A percentile compares a stretch with the other conserved stretches of the same genome.
These are phyloP conservation scores for Drosophila neonasuta DNA, from an alignment of 2,888 invertebrate species.

Conservation along the genomic window DNA sequence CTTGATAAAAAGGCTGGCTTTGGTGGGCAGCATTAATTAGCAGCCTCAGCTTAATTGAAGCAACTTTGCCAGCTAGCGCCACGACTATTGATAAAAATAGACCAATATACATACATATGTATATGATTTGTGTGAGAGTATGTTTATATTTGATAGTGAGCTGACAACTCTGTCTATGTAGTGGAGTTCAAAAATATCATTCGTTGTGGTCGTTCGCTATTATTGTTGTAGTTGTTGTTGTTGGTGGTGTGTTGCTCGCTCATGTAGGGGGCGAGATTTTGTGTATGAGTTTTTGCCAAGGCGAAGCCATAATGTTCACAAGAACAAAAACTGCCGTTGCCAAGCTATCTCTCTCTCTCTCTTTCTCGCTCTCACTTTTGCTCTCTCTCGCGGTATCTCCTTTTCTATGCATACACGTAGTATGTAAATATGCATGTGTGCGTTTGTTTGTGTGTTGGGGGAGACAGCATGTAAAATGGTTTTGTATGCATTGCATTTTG, in stretches of 20 bases:
- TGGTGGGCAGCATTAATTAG: slow-evolving; percentile 48
- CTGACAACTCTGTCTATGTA: slow-evolving; percentile 69
- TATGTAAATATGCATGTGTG: slow-evolving; percentile 8
- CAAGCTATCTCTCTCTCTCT: slow-evolving; percentile 42
- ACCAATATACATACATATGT: slow-evolving; percentile 14
- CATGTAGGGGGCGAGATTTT: slow-evolving; percentile 66
- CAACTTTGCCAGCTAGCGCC: slow-evolving; percentile 35
- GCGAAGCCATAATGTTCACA: slow-evolving; percentile 72
- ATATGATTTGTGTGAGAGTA: not conserved
- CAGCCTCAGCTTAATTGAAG: slow-evolving; percentile 44
- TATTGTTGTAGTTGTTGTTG: slow-evolving; percentile 37
- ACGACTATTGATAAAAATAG: slow-evolving; percentile 40
- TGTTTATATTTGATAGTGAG: slow-evolving; percentile 9
- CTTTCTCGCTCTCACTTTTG: slow-evolving; percentile 21
- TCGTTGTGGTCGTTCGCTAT: slow-evolving; percentile 35
- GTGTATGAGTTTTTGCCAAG: slow-evolving; percentile 52
- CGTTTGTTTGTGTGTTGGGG: slow-evolving; percentile 24
- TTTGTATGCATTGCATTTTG: slow-evolving; percentile 69
- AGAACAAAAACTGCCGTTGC: slow-evolving; percentile 67
- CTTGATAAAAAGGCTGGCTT: slow-evolving; percentile 42
- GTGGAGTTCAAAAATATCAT: slow-evolving; percentile 74
- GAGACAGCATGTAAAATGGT: slow-evolving; percentile 48
- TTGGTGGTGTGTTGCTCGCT: slow-evolving; percentile 37
- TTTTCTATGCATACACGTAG: slow-evolving; percentile 32
- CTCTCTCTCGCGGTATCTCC: slow-evolving; percentile 27